Evolutionary conservation across 1,140 invertebrate genomes (phyloP), one percentile per base, ranked within the genome.

Genomic region (Asobara japonica): DNA sequence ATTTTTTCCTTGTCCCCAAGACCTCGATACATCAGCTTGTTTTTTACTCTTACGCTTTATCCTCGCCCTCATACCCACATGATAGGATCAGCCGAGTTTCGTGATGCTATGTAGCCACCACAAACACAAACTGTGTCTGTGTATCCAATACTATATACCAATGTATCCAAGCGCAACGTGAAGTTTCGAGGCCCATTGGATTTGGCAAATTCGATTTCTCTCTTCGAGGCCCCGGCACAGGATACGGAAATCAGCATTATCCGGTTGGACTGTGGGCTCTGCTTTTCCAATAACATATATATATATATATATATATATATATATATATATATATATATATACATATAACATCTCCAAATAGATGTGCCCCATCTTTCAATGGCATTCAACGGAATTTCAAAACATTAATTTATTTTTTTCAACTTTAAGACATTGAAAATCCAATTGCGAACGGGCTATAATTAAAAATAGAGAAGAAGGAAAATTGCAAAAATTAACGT

Each of bases 181-280:
- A 62, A 62, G 65, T 38, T 75, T 72, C 74, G 65, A 69, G 27
- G 74, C 66, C 74, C 66, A 75, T 75, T 48, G 69, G 13, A 30
- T 65, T 61, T 29, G 48, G 56, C 45, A 33, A 65, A 65, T 71
- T 33, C 41, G 29, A 71, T 65, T 71, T 62, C 33, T 64, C 61
- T n/a, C 38, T 20, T 41, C 41, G 22, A 38, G 16, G 41, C 45
- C 27, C 62, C 51, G 13, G 29, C 66, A 16, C 16, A 65, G 64
- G 64, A 60, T 66, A 41, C 64, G 45, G 65, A 72, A 72, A 66
- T 65, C 70, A 66, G 62, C 30, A 66, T 71, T 71, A 71, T 72
- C 30, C 64, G 27, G 38, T 45, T 66, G 18, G 16, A 36, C 20
- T 60, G 64, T 27, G 64, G n/a, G 64, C 66, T 36, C 29, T 31